These are phyloP conservation scores for Meta bourneti DNA, from an alignment of 2,888 invertebrate species.

Conservation along the genomic window DNA sequence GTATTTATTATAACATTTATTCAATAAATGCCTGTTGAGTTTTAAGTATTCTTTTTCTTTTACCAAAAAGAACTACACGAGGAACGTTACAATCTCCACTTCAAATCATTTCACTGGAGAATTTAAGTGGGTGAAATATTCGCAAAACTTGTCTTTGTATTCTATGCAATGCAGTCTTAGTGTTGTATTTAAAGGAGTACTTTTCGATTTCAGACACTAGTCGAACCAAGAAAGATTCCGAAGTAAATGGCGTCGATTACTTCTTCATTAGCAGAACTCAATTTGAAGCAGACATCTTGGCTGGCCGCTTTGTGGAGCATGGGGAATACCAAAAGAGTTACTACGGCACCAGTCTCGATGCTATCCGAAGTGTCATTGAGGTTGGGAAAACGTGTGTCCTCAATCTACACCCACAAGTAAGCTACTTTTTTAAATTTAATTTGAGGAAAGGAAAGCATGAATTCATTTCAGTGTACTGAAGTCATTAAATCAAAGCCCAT, in stretches of 20 bases:
- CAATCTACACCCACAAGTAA: conserved; percentile 90
- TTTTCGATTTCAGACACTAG: conserved; percentile 89
- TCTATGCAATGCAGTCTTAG: too few species aligned
- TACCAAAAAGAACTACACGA: too few species aligned
- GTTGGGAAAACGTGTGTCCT: conserved; percentile 98
- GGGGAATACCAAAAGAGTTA: conserved; percentile 98
- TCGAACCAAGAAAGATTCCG: conserved; percentile 93
- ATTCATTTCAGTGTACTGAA: too few species aligned
- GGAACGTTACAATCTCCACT: too few species aligned
- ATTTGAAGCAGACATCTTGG: conserved; percentile 95
- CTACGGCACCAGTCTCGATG: conserved; percentile 96
- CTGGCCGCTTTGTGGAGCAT: conserved; percentile 97
- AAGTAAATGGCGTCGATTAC: conserved; percentile 97
- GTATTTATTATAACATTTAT: too few species aligned
- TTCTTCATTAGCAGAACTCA: conserved; percentile 97
- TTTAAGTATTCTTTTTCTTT: too few species aligned
- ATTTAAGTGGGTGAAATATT: too few species aligned
- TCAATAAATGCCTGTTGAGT: too few species aligned
- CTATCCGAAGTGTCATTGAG: conserved; percentile 95
- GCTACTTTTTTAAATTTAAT: background rate
- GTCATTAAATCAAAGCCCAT: too few species aligned
- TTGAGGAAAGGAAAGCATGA: too few species aligned
- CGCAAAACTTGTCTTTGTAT: too few species aligned
- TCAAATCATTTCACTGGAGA: too few species aligned
- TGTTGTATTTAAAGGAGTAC: background rate